Evolutionary conservation across 2,797 vertebrate genomes (phyloP).

Genomic region (Chrysolophus pictus): DNA sequence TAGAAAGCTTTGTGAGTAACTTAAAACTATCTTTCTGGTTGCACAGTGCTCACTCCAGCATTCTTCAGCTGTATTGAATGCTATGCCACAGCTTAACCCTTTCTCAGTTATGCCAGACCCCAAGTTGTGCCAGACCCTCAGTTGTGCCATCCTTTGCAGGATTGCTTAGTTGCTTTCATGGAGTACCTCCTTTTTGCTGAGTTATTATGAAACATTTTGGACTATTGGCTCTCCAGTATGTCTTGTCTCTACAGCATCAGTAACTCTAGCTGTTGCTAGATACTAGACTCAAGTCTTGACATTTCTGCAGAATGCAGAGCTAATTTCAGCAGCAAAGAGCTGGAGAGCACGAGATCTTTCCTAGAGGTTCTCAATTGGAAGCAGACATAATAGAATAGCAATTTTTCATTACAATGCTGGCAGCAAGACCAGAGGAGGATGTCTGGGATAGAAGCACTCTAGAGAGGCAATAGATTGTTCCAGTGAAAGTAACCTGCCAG

Average conservation of each 20-base stretch:
- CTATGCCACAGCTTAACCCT: background rate
- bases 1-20: slow-evolving; percentile 50
- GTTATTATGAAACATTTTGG: background rate
- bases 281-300: background rate
- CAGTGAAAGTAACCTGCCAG: slow-evolving; percentile 42
- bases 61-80: background rate
- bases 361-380: slow-evolving; percentile 60
- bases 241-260: slow-evolving; percentile 2
- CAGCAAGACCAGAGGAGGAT: slow-evolving; percentile 42
- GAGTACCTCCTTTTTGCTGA: background rate
- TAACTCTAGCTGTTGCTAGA: slow-evolving; percentile 1
- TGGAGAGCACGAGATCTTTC: slow-evolving; percentile 45
- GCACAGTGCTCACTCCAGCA: slow-evolving; percentile 19
- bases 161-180: background rate
- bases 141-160: background rate
- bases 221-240: background rate
- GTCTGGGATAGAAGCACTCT: slow-evolving; percentile 30
- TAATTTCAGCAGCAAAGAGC: slow-evolving; percentile 65
- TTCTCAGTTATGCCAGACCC: background rate
- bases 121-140: background rate
- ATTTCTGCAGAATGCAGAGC: slow-evolving; percentile 32
- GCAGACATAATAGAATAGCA: slow-evolving; percentile 48
- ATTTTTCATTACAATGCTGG: slow-evolving; percentile 49
- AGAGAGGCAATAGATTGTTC: background rate
- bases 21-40: slow-evolving; percentile 17